These are phyloP conservation scores for Rousettus madagascariensis DNA, from an alignment of 2,797 vertebrate genomes.

Conservation along the genomic window DNA sequence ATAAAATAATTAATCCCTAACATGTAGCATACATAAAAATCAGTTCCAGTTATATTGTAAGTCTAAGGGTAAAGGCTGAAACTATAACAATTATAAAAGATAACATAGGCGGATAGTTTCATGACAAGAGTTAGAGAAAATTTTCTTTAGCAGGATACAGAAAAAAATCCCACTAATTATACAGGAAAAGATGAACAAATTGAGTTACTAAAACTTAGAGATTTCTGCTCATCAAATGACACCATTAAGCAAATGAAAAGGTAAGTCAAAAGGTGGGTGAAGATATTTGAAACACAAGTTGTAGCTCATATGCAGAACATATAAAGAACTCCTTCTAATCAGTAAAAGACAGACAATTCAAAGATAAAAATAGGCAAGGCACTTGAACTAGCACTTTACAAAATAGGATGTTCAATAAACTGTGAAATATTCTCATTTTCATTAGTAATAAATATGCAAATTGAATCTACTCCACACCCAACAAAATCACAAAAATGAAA, in stretches of 20 bases:
- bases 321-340: neutral
- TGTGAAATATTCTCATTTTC: neutral
- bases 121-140: neutral
- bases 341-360: neutral
- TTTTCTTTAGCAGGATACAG: neutral
- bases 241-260: neutral
- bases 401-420: neutral
- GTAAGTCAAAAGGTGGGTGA: neutral
- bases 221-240: neutral
- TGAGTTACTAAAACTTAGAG: neutral
- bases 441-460: neutral
- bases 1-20: neutral
- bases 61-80: neutral
- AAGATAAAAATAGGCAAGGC: neutral
- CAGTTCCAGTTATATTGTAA: neutral
- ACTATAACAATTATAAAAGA: neutral
- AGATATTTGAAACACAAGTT: neutral
- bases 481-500: neutral
- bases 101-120: neutral
- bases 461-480: neutral
- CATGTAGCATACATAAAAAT: neutral
- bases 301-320: neutral
- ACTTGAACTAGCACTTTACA: neutral
- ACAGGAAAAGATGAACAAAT: neutral
- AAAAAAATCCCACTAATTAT: neutral